phyloP scores from a whole-genome alignment of 2,113 vertebrate genomes.

The Tauraco erythrolophus region DNA sequence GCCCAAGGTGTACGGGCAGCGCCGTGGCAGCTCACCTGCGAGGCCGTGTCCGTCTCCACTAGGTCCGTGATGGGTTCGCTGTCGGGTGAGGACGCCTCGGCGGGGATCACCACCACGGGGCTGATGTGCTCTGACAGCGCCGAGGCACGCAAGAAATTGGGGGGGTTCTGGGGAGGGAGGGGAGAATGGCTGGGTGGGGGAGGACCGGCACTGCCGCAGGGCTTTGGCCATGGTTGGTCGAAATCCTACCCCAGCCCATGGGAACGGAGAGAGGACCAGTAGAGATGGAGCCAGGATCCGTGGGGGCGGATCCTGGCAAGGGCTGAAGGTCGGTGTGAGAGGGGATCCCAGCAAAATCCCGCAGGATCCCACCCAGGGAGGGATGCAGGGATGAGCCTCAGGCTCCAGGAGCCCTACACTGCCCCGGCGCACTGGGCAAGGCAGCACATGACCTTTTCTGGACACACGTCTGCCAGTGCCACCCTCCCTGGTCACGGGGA shows the following conservation, averaged over 20 bases:
- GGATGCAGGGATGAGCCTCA: background rate
- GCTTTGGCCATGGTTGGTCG: background rate
- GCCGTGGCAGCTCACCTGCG: constrained; percentile 71
- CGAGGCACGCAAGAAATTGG: constrained; percentile 96
- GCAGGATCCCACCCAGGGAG: background rate
- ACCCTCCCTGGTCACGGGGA: background rate
- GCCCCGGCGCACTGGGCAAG: background rate
- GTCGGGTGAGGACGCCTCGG: constrained; percentile 90
- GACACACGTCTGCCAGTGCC: background rate
- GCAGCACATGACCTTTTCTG: background rate
- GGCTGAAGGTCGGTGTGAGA: background rate
- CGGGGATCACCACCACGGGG: constrained; percentile 95
- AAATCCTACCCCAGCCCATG: background rate
- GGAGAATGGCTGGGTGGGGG: background rate
- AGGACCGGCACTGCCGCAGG: background rate
- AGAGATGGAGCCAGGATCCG: background rate
- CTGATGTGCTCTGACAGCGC: constrained; percentile 97
- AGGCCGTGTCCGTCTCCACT: constrained; percentile 88
- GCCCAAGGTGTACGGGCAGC: fast-evolving
- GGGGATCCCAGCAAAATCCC: background rate
- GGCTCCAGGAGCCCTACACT: background rate
- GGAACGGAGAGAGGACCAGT: background rate
- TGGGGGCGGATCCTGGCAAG: background rate
- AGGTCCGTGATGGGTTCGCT: constrained; percentile 91
- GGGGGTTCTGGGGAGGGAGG: constrained; percentile 84